Conservation (phyloP, 2,113 vertebrate species). For the Aplodontia rufa region DNA sequence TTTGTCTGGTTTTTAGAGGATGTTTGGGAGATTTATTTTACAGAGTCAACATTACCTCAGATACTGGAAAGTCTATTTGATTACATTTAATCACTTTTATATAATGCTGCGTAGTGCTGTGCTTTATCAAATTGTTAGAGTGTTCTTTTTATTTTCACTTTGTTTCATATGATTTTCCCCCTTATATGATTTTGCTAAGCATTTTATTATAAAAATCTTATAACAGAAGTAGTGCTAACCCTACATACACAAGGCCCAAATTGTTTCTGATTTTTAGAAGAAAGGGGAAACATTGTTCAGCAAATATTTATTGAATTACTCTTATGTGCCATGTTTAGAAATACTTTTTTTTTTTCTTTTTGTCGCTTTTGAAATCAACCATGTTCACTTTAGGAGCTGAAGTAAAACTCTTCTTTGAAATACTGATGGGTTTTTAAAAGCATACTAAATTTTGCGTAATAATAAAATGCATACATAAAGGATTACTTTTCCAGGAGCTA, state of each 20-base stretch:
- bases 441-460: slow-evolving; percentile 37
- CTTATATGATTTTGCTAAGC: background rate
- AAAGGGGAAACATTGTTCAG: background rate
- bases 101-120: background rate
- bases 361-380: slow-evolving; percentile 38
- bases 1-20: background rate
- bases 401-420: slow-evolving; percentile 52
- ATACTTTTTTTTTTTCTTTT: background rate
- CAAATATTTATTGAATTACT: slow-evolving; percentile 20
- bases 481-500: slow-evolving; percentile 38
- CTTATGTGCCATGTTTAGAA: background rate
- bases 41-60: background rate
- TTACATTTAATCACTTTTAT: background rate
- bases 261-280: slow-evolving; percentile 36
- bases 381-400: slow-evolving; percentile 1
- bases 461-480: slow-evolving; percentile 43
- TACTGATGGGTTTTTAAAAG: slow-evolving; percentile 40
- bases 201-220: slow-evolving; percentile 32
- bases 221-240: background rate
- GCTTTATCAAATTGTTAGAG: background rate
- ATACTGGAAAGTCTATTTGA: background rate
- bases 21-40: background rate
- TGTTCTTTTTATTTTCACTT: background rate
- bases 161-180: background rate
- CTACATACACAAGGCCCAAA: background rate